Evolutionary conservation across 2,113 vertebrate species (phyloP), one percentile per base, ranked within the genome.

Genomic region (Dascyllus trimaculatus): DNA sequence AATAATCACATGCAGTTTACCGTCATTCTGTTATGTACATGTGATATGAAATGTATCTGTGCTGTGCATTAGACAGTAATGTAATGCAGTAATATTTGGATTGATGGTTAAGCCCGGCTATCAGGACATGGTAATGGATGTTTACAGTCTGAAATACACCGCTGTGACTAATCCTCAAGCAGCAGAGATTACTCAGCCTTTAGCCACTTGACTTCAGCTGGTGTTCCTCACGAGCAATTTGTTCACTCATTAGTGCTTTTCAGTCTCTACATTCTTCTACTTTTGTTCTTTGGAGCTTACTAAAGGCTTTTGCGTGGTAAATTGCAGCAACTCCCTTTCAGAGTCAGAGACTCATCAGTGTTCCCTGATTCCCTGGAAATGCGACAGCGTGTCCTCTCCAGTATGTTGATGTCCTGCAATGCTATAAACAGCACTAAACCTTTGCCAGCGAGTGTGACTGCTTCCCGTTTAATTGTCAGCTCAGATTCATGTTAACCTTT

Each of bases 161-260:
- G 7, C 22, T 21, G 52, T 19, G 63, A 51, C 21, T 93, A 86
- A 91, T 77, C 89, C 58, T 56, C 68, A 25, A 40, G 29, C 79
- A 52, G 71, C 77, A 65, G 57, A 91, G 83, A 89, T 93, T 85
- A 83, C 75, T 65, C 59, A 35, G 51, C 66, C 38, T 81, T 57
- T 90, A 74, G 70, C 84, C 54, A 52, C 77, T 84, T 58, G 46
- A 3, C 22, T 38, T 71, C 14, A 61, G 14, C 22, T 6, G 52
- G 29, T 25, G 7, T 29, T 48, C 40, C 17, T 68, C 29, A 10
- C 26, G 25, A 32, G 35, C 5, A 21, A 15, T 45, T 64, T 35
- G 1, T 5, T 59, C 51, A 25, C 5, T 43, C 40, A 4, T 43
- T 15, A 25, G 32, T 24, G 7, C 10, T 57, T 32, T 35, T 64